Base-by-base conservation (phyloP, 2,113 vertebrate genomes). In the Gobius niger region DNA sequence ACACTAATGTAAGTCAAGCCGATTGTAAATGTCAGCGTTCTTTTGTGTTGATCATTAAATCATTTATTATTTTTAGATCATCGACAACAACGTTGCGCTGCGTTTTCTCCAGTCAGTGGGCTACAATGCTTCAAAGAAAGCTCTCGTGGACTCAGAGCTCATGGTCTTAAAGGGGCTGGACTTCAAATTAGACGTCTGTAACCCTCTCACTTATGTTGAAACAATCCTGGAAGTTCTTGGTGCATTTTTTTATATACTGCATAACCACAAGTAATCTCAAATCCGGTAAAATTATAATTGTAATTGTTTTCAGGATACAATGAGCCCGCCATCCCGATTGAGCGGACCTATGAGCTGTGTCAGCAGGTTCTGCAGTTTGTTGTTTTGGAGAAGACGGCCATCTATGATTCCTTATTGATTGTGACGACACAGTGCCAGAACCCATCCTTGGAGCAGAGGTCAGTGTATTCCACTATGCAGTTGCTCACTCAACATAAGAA, bases 141-240 rank as follows among this genome's bases (percentile, higher is more conserved):
- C 93, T 0, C 18, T 99, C 57, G 63, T 97, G 8, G 89, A 95
- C 40, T 94, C 95, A 0, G 98, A 99, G 80, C 92, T 99, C 18
- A 85, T 90, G 41, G 83, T 99, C 78, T 66, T 98, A 59, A 95
- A 95, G 80, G 92, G 91, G n/a, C 88, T 99, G 66, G 87, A 93
- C 42, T 99, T 95, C 87, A 90, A 86, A 40, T 82, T 98, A n/a
- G 93, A 94, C 1, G 61, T 92, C n/a, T 87, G 90, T 0, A 95
- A 95, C 72, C 96, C 98, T 0, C 63, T 97, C 76, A 91, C 87
- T 1, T 97, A 94, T 0, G 89, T 95, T 71, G 98, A 99, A 81
- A 89, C 93, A 69, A 94, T 99, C 1, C 88, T 99, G 56, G 98
- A 98, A 77, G 95, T 98, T 67, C 93, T 98, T 72, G 94, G 98